Conservation (phyloP, 92 coral and sea anemone species). For the Palythoa grandis region DNA sequence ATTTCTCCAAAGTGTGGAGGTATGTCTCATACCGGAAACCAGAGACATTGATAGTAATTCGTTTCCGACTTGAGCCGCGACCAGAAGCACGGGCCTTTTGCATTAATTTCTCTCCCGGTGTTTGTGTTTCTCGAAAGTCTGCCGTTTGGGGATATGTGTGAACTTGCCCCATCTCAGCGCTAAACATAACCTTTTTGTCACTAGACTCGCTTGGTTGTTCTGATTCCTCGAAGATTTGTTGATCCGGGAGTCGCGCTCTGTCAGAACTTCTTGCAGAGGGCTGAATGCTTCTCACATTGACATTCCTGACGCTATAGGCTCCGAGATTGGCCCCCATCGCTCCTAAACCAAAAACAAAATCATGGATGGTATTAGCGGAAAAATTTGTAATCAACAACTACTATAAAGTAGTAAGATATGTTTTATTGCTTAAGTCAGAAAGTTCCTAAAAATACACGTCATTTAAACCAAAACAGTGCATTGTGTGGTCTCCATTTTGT, state of each 20-base stretch:
- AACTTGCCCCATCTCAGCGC: conserved; percentile 39
- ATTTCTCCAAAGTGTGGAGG: conserved; percentile 78
- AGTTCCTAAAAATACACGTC: not conserved
- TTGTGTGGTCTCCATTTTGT: not conserved
- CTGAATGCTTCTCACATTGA: conserved; percentile 8
- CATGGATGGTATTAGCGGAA: not conserved
- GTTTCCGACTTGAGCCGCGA: conserved; percentile 43
- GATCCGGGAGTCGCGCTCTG: conserved; percentile 10
- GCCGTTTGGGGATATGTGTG: conserved; percentile 33
- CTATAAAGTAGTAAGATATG: not conserved
- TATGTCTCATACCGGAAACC: conserved; percentile 92
- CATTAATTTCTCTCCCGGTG: conserved; percentile 22
- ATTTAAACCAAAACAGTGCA: not conserved
- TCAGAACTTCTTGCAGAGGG: conserved; percentile 14
- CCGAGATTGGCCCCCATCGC: conserved; percentile 43
- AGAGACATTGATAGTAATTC: conserved; percentile 87
- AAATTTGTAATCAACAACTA: not conserved
- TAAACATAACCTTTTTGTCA: conserved; percentile 41
- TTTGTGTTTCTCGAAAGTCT: conserved; percentile 29
- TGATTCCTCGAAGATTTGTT: conserved; percentile 13
- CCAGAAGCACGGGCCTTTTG: conserved; percentile 19
- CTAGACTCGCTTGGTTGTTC: conserved; percentile 34
- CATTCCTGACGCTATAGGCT: conserved; percentile 38
- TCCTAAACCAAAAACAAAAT: conserved; percentile 17
- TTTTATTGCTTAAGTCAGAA: not conserved